A percentile compares a stretch with the other conserved stretches of the same genome.
Conservation (phyloP, 2,888 invertebrate species). For the Colostygia pectinataria region DNA sequence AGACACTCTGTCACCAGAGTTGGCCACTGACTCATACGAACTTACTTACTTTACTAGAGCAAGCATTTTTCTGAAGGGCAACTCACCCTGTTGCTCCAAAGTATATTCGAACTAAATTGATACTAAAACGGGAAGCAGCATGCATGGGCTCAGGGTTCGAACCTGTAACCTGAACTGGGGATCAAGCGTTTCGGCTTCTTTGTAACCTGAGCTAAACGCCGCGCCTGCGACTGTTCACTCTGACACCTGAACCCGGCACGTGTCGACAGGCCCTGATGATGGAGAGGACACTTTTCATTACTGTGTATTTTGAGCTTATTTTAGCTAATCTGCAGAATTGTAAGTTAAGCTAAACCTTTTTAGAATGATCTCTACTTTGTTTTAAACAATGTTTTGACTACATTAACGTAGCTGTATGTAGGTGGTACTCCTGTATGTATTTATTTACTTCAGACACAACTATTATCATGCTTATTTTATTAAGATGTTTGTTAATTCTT, state of each 20-base stretch:
- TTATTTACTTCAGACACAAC: too few relatives aligned
- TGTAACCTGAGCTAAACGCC: conserved; percentile 41
- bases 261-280: conserved; percentile 25
- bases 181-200: conserved; percentile 32
- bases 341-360: not conserved
- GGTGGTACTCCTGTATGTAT: too few relatives aligned
- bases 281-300: conserved; percentile 24
- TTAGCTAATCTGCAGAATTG: not conserved
- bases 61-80: too few relatives aligned
- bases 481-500: too few relatives aligned
- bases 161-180: conserved; percentile 31
- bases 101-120: conserved; percentile 5
- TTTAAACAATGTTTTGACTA: too few relatives aligned
- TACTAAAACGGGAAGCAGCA: conserved; percentile 35
- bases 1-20: too few relatives aligned
- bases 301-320: conserved; percentile 31
- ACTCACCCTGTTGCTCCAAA: not conserved
- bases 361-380: too few relatives aligned
- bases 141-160: conserved; percentile 32
- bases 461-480: too few relatives aligned
- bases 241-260: conserved; percentile 34
- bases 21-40: too few relatives aligned
- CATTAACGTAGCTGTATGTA: too few relatives aligned
- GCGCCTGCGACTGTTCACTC: conserved; percentile 36
- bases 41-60: too few relatives aligned